Evolutionary conservation across 2,113 vertebrate species (phyloP).

Genomic region (Sebastes fasciatus): DNA sequence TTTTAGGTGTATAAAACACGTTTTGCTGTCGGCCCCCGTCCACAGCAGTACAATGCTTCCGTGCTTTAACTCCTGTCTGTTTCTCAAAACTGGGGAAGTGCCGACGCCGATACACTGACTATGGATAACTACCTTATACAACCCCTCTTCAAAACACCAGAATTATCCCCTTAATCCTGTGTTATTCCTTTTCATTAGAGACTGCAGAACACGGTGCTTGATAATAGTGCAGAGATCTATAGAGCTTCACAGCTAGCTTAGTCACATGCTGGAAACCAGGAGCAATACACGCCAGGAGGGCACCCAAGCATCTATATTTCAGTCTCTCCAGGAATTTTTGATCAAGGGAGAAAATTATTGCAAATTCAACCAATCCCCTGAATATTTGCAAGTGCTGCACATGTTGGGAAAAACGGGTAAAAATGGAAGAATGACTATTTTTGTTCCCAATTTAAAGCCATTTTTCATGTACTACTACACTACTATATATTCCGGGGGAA

Average conservation of each 20-base stretch:
- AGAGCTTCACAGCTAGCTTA: conserved; percentile 16
- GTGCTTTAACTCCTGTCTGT: too few species aligned
- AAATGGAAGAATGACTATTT: background rate
- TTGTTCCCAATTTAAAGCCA: background rate
- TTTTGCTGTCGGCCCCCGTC: too few species aligned
- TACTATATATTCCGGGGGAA: background rate
- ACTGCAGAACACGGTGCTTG: background rate
- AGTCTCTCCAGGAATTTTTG: background rate
- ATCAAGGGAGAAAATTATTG: background rate
- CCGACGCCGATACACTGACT: too few species aligned
- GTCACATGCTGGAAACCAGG: background rate
- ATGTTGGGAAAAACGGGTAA: background rate
- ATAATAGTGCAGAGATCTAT: conserved; percentile 1
- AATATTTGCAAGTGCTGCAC: background rate
- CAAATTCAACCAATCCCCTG: background rate
- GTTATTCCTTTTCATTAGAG: conserved; percentile 21
- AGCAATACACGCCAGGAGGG: background rate
- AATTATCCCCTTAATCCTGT: background rate
- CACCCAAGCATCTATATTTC: background rate
- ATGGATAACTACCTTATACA: too few species aligned
- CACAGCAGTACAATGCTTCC: too few species aligned
- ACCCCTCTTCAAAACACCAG: too few species aligned
- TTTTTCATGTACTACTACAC: background rate
- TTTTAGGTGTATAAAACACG: too few species aligned
- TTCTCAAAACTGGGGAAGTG: too few species aligned